Evolutionary conservation across 1,140 invertebrate species (phyloP), one percentile per base, ranked within the genome.

Genomic region (Aphis craccivora): DNA sequence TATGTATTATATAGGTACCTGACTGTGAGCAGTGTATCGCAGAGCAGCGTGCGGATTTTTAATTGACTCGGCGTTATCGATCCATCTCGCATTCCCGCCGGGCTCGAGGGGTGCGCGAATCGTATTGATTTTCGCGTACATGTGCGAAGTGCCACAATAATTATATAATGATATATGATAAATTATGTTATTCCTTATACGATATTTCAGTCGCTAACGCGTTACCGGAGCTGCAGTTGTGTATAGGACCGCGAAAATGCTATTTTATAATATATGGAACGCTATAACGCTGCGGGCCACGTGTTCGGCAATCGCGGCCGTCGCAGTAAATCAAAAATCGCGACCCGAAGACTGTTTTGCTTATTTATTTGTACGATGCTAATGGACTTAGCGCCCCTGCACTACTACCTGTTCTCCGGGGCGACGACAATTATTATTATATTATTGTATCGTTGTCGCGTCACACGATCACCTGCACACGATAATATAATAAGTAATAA

Each of bases 41-140:
- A 35, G 86, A 45, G 86, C 45, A 35, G 86, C 86, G 86, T 88
- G 86, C 35, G 20, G 30, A 88, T 88, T 88, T 88, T 88, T 88
- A 88, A 88, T 88, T 88, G 86, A 88, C 45, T 88, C 86, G 86
- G 18, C 83, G 83, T 84, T 84, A 84, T 84, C 83, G 83, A 43
- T 43, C 83, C 40, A 84, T 84, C 83, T 84, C 22, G 60, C 30
- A 30, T 67, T n/a, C 60, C 35, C 35, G 83, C 23, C 37, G 22
- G 83, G 40, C 23, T 43, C 40, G 40, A 35, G 86, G 43, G 45
- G 45, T 48, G 45, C n/a, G 30, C 43, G 30, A 88, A 88, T 88
- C 45, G 86, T 88, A 88, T 51, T 35, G 86, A 88, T 88, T 88
- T 88, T 88, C 45, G 6, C 86, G 8, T 87, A 48, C 6, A 88